Conservation (phyloP, 2,888 invertebrate species). For the Cylindroiulus punctatus region DNA sequence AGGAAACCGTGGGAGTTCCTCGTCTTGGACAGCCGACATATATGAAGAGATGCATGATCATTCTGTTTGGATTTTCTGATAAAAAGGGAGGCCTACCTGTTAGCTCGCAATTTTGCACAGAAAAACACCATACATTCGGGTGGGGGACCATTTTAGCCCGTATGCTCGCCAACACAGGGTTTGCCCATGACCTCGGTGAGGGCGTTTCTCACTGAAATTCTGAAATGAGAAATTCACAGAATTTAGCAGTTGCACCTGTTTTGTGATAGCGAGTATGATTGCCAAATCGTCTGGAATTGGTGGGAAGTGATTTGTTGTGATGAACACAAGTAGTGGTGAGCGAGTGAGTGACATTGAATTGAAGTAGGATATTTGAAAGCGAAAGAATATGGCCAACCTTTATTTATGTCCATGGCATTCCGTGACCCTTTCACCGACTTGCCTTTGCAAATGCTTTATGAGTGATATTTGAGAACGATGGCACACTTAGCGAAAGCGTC, state of each 20-base stretch:
- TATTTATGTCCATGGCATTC: too few relatives aligned
- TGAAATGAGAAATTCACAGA: background rate
- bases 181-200: background rate
- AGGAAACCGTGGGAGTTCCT: slow-evolving; percentile 50
- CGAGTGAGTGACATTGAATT: too few relatives aligned
- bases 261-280: background rate
- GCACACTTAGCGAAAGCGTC: background rate
- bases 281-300: background rate
- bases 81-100: slow-evolving; percentile 26
- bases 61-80: slow-evolving; percentile 46
- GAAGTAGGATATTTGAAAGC: too few relatives aligned
- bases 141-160: slow-evolving; percentile 23
- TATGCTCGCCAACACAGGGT: background rate
- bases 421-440: background rate
- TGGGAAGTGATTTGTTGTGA: background rate
- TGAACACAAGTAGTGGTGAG: background rate
- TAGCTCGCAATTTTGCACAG: background rate
- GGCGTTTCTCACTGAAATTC: slow-evolving; percentile 12
- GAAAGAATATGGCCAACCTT: too few relatives aligned
- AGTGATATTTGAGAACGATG: background rate
- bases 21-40: slow-evolving; percentile 43
- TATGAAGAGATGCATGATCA: slow-evolving; percentile 49
- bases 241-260: background rate
- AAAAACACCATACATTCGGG: slow-evolving; percentile 8
- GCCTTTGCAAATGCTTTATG: background rate